A percentile compares a stretch with the other conserved stretches of the same genome.
Conservation (phyloP, 2,888 invertebrate species). For the Rhingia campestris region DNA sequence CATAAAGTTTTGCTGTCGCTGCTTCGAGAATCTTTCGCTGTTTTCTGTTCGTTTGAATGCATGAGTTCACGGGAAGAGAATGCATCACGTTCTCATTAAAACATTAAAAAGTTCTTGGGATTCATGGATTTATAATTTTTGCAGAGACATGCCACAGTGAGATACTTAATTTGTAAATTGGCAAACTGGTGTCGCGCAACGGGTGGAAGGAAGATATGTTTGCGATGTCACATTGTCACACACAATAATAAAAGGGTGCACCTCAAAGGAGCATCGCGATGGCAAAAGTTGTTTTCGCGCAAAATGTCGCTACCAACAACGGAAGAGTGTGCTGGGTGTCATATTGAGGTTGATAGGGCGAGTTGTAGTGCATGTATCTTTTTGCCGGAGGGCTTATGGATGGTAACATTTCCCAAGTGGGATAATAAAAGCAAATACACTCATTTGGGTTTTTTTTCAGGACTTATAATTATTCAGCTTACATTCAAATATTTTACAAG, state of each 20-base stretch:
- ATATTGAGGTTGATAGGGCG: neutral
- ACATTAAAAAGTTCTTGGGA: conserved; percentile 72
- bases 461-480: too few species aligned
- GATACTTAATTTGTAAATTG: conserved; percentile 71
- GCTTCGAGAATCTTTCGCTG: conserved; percentile 30
- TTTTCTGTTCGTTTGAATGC: conserved; percentile 55
- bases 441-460: too few species aligned
- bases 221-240: conserved; percentile 57
- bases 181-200: conserved; percentile 31
- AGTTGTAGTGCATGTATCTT: neutral
- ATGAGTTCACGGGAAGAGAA: conserved; percentile 55
- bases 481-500: too few species aligned
- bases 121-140: conserved; percentile 74
- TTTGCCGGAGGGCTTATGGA: neutral
- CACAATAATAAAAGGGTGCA: conserved; percentile 45
- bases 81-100: conserved; percentile 74
- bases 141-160: conserved; percentile 68
- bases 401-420: too few species aligned
- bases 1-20: conserved; percentile 34
- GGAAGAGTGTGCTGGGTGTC: neutral
- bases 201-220: conserved; percentile 3
- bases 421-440: too few species aligned
- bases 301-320: conserved; percentile 15
- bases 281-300: conserved; percentile 16
- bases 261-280: conserved; percentile 14